Conservation (phyloP, 1,140 invertebrate genomes). For the Ctenoplectra terminalis region DNA sequence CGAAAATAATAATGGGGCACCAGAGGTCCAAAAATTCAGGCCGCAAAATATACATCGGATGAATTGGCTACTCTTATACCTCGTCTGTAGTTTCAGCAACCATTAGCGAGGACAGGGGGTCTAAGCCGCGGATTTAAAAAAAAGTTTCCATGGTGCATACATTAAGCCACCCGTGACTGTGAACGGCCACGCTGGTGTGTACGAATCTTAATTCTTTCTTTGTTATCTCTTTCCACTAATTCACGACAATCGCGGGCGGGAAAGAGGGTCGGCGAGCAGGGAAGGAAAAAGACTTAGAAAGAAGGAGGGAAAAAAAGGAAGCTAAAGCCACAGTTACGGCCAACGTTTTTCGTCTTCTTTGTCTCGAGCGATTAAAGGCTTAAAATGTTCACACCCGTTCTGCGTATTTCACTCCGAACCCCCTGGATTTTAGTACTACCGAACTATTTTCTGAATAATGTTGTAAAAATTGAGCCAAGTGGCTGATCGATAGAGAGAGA, state of each 20-base stretch:
- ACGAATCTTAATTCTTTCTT: conserved; percentile 80
- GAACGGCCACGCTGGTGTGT: conserved; percentile 53
- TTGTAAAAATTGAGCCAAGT: too few relatives aligned
- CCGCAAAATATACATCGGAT: too few relatives aligned
- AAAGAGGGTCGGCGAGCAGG: not conserved
- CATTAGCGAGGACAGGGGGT: conserved; percentile 72
- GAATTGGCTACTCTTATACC: too few relatives aligned
- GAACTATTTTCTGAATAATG: conserved; percentile 23
- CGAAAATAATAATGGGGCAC: too few relatives aligned
- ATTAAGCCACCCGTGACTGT: conserved; percentile 68
- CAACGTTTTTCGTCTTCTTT: conserved; percentile 76
- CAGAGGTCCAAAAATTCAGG: too few relatives aligned
- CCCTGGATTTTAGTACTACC: not conserved
- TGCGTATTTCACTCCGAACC: conserved; percentile 46
- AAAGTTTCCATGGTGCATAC: conserved; percentile 70
- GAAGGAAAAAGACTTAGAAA: conserved; percentile 35
- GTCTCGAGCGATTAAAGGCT: conserved; percentile 78
- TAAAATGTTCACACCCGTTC: conserved; percentile 67
- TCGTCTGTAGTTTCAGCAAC: conserved; percentile 62
- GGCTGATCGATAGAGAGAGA: too few relatives aligned
- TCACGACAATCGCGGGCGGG: too few relatives aligned
- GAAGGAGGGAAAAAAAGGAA: too few relatives aligned
- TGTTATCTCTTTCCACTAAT: conserved; percentile 79
- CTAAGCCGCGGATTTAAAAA: conserved; percentile 74
- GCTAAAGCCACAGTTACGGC: conserved; percentile 63